These are phyloP conservation scores for Cephus spinipes DNA, from an alignment of 2,888 invertebrate genomes.

Conservation along the genomic window DNA sequence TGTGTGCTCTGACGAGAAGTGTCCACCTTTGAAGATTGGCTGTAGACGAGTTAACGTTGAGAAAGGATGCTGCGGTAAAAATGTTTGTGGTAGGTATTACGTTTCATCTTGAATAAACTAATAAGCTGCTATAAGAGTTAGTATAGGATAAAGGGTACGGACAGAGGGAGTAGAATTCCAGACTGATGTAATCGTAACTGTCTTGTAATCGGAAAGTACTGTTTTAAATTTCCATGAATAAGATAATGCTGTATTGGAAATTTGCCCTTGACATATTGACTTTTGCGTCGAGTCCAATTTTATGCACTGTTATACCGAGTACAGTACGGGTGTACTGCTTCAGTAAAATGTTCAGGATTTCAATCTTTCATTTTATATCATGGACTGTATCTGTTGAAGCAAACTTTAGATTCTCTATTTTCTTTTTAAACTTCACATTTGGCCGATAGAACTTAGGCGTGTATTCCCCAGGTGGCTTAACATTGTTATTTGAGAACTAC, in stretches of 20 bases:
- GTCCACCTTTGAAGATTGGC: constrained; percentile 68
- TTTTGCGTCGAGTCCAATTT: not conserved
- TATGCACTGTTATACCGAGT: not conserved
- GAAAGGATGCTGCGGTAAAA: constrained; percentile 68
- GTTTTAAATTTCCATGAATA: not conserved
- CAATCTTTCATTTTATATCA: not conserved
- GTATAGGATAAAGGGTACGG: not conserved
- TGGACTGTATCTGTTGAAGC: not conserved
- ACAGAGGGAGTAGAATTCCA: not conserved
- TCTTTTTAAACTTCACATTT: not conserved
- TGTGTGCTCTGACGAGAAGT: constrained; percentile 71
- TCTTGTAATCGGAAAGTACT: not conserved
- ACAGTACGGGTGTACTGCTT: not conserved
- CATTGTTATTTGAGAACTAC: not conserved
- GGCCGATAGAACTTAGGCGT: not conserved
- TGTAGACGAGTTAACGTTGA: constrained; percentile 65
- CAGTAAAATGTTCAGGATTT: not conserved
- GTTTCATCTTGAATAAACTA: not conserved
- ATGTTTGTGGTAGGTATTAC: constrained; percentile 68
- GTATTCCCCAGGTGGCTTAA: not conserved
- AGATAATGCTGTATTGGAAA: not conserved
- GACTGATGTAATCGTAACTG: not conserved
- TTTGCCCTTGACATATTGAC: not conserved
- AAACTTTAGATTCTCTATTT: not conserved
- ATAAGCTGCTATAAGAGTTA: not conserved